Percentiles rank a stretch among this genome's conserved stretches.
Evolutionary conservation across 2,113 vertebrate genomes (phyloP).

Genomic region (Motacilla alba): DNA sequence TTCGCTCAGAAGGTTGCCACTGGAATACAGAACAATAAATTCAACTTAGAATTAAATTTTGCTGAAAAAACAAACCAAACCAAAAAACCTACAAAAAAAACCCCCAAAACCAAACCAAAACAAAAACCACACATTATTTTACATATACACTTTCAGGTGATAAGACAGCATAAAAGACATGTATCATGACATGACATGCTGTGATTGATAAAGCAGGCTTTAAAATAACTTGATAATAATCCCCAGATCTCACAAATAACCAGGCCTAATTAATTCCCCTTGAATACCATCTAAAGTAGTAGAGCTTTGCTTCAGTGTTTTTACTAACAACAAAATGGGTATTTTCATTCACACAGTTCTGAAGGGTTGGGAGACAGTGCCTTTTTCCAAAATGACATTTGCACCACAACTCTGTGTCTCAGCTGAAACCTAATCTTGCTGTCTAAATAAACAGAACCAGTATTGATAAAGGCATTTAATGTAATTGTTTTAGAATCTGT

Average conservation of each 20-base stretch:
- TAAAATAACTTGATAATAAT: background rate
- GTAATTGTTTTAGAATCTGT: background rate
- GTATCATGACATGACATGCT: rapidly evolving
- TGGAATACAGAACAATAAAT: background rate
- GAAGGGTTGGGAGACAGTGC: background rate
- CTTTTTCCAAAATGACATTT: background rate
- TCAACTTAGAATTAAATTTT: background rate
- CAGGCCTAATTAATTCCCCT: background rate
- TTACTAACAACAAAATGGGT: rapidly evolving
- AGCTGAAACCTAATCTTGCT: background rate
- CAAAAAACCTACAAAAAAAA: too few species aligned
- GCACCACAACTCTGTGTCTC: background rate
- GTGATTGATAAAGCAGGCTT: background rate
- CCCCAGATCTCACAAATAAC: background rate
- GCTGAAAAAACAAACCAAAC: background rate
- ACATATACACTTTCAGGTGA: background rate
- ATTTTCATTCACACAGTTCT: background rate
- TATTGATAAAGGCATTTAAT: background rate
- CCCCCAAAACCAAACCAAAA: background rate
- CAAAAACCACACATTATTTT: background rate
- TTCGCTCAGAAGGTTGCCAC: background rate
- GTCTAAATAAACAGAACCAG: background rate
- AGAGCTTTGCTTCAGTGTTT: background rate
- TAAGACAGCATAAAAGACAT: background rate
- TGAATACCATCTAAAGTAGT: background rate